These are phyloP conservation scores for Autographa gamma DNA, from an alignment of 2,888 invertebrate genomes.

Conservation along the genomic window DNA sequence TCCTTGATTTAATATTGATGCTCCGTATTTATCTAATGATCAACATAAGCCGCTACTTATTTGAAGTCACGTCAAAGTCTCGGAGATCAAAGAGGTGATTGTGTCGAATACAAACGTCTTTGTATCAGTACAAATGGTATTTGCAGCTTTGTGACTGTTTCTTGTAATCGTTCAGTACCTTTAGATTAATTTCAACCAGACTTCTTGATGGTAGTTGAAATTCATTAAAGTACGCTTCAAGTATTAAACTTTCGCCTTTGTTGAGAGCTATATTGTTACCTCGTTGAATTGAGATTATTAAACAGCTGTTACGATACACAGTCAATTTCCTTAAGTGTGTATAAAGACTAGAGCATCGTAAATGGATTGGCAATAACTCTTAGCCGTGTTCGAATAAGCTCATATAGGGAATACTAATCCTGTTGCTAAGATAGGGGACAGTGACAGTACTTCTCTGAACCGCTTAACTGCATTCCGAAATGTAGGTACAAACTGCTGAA, in stretches of 20 bases:
- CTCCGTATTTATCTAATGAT: conserved; percentile 43
- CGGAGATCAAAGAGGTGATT: conserved; percentile 32
- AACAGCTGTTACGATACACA: background rate
- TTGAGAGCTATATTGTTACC: conserved; percentile 10
- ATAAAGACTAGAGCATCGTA: background rate
- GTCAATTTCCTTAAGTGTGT: conserved; percentile 1
- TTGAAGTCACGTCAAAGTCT: conserved; percentile 37
- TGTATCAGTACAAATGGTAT: conserved; percentile 26
- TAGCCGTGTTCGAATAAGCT: conserved; percentile 17
- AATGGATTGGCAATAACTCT: conserved; percentile 39
- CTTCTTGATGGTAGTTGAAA: conserved; percentile 8
- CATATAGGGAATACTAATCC: conserved; percentile 5
- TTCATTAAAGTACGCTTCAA: conserved; percentile 33
- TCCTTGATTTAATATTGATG: conserved; percentile 40
- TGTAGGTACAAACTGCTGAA: background rate
- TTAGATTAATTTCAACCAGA: conserved; percentile 36
- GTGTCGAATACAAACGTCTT: conserved; percentile 24
- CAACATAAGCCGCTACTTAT: conserved; percentile 31
- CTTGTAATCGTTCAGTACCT: conserved; percentile 18
- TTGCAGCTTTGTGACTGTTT: conserved; percentile 19
- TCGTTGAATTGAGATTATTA: conserved; percentile 12
- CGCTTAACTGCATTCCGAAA: background rate
- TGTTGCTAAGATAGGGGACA: conserved; percentile 13
- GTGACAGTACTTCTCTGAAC: conserved; percentile 8
- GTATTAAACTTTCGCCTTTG: conserved; percentile 7